Evolutionary conservation across 2,797 vertebrate species (phyloP).

Genomic region (Labeo calbasu): DNA sequence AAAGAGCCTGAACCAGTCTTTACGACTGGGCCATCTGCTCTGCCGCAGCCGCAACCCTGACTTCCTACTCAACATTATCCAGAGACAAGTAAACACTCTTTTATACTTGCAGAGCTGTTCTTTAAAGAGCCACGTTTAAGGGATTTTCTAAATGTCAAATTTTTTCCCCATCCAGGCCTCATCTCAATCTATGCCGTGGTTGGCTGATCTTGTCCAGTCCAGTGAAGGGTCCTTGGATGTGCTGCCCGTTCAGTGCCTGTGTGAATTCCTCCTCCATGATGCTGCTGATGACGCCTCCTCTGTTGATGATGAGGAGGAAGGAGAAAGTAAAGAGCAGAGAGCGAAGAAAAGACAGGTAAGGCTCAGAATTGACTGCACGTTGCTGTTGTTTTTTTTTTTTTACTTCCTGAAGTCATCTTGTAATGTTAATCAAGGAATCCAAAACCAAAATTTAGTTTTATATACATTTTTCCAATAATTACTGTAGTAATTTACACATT

Average conservation of each 20-base stretch:
- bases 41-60: constrained; percentile 96
- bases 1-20: constrained; percentile 93
- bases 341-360: constrained; percentile 90
- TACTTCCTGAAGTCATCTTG: neutral
- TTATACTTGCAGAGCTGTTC: constrained; percentile 29
- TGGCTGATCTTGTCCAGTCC: constrained; percentile 96
- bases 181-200: constrained; percentile 98
- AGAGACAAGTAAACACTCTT: constrained; percentile 86
- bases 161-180: constrained; percentile 81
- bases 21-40: constrained; percentile 93
- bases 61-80: constrained; percentile 97
- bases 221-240: constrained; percentile 97
- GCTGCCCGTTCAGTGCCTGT: constrained; percentile 96
- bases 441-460: constrained; percentile 9
- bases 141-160: neutral
- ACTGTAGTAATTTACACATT: neutral
- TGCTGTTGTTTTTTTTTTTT: neutral
- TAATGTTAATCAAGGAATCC: neutral
- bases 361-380: neutral
- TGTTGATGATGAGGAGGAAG: constrained; percentile 91
- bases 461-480: neutral
- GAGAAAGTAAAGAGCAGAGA: constrained; percentile 94
- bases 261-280: constrained; percentile 96
- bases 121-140: neutral
- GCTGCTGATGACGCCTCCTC: constrained; percentile 86